These are phyloP conservation scores for Lophius americanus DNA, from an alignment of 2,797 vertebrate genomes.

Conservation along the genomic window DNA sequence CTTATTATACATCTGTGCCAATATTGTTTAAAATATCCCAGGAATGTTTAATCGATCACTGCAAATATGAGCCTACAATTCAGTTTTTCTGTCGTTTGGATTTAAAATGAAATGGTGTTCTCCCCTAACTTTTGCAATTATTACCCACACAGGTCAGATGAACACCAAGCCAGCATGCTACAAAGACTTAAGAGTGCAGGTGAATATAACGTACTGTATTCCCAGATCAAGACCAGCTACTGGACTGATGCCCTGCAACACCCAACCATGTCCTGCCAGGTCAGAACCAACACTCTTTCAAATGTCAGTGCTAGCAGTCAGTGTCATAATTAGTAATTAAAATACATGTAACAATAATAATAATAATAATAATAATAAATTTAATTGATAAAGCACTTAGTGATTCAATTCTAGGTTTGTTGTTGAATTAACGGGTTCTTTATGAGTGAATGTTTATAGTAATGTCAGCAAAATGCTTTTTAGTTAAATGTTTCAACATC, in stretches of 20 bases:
- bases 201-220: constrained; percentile 86
- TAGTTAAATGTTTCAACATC: no score
- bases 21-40: no score
- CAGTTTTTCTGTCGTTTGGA: background rate
- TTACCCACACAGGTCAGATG: constrained; percentile 82
- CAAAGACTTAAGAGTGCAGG: constrained; percentile 84
- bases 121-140: constrained; percentile 2
- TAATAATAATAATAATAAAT: no score
- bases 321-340: background rate
- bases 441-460: no score
- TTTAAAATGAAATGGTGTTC: background rate
- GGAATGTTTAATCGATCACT: no score
- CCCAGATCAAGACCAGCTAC: constrained; percentile 79
- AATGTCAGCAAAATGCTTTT: no score
- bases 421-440: background rate
- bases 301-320: background rate
- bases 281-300: constrained; percentile 27
- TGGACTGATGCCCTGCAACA: constrained; percentile 83
- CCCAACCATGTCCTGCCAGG: constrained; percentile 85
- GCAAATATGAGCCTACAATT: no score
- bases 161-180: constrained; percentile 85
- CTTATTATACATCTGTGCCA: no score
- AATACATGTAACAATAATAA: background rate
- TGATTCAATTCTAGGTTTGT: background rate
- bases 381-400: no score